Evolutionary conservation across 2,113 vertebrate genomes (phyloP).

Genomic region (Silurus asotus): DNA sequence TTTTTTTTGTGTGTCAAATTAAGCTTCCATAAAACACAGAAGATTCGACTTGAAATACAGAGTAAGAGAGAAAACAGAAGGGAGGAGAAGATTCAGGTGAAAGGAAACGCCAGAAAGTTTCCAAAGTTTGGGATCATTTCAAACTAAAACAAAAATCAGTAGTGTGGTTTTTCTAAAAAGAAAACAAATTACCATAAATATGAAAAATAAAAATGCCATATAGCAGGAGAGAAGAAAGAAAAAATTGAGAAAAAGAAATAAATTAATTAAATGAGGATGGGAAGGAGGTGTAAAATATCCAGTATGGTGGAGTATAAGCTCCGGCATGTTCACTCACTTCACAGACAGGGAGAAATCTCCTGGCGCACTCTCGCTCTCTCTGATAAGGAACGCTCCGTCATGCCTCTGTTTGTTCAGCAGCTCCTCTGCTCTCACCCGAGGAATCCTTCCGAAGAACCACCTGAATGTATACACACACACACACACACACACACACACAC

Average conservation of each 20-base stretch:
- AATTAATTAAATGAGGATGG: background rate
- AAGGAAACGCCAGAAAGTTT: no score
- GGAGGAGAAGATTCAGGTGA: no score
- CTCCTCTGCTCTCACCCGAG: conserved; percentile 96
- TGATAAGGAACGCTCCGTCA: conserved; percentile 95
- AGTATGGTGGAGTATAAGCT: background rate
- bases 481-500: background rate
- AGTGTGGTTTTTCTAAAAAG: no score
- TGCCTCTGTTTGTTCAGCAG: conserved; percentile 98
- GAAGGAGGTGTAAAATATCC: background rate
- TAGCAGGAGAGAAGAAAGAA: background rate
- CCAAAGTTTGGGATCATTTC: no score
- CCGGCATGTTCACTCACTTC: conserved; percentile 80
- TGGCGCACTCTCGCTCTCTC: conserved; percentile 97
- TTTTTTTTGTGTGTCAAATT: no score
- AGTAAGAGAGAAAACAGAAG: no score
- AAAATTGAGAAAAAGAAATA: background rate
- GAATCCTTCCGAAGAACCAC: conserved; percentile 99
- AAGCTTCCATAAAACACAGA: no score
- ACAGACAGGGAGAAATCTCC: conserved; percentile 98
- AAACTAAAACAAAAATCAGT: no score
- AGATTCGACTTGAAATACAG: no score
- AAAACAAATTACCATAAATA: no score
- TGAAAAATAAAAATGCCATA: background rate
- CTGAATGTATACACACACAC: conserved; percentile 64